These are phyloP conservation scores for Anthophora plumipes DNA, from an alignment of 2,888 invertebrate genomes.

Conservation along the genomic window DNA sequence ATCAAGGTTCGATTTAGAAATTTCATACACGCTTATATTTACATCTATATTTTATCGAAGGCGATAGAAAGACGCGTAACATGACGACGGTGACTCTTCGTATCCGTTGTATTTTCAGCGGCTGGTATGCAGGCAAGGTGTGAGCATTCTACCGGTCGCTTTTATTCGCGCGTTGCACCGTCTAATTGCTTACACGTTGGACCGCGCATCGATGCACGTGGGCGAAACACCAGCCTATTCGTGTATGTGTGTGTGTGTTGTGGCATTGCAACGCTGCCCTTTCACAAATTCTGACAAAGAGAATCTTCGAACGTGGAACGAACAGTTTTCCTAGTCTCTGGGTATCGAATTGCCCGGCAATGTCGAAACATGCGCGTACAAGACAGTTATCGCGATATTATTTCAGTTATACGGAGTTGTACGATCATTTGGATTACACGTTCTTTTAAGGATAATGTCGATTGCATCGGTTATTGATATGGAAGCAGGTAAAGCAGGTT, in stretches of 20 bases:
- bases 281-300: conserved; percentile 29
- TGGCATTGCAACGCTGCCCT: conserved; percentile 41
- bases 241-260: too few relatives aligned
- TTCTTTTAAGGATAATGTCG: not conserved
- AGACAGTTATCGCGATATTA: not conserved
- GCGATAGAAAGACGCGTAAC: not conserved
- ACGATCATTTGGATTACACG: not conserved
- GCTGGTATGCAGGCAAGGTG: conserved; percentile 55
- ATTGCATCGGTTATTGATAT: not conserved
- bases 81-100: conserved; percentile 26
- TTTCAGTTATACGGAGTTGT: not conserved
- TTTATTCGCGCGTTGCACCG: conserved; percentile 67
- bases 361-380: not conserved
- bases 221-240: conserved; percentile 62
- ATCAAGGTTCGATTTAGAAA: too few relatives aligned
- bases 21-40: too few relatives aligned
- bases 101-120: conserved; percentile 46
- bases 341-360: too few relatives aligned
- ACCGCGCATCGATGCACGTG: conserved; percentile 60
- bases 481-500: conserved; percentile 15
- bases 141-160: conserved; percentile 62
- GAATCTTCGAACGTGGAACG: conserved; percentile 4
- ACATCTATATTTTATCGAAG: too few relatives aligned
- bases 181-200: conserved; percentile 70
- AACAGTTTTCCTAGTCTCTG: not conserved